These are phyloP conservation scores for Neodontobutis hainanensis DNA, from an alignment of 2,113 vertebrate genomes.

Conservation along the genomic window DNA sequence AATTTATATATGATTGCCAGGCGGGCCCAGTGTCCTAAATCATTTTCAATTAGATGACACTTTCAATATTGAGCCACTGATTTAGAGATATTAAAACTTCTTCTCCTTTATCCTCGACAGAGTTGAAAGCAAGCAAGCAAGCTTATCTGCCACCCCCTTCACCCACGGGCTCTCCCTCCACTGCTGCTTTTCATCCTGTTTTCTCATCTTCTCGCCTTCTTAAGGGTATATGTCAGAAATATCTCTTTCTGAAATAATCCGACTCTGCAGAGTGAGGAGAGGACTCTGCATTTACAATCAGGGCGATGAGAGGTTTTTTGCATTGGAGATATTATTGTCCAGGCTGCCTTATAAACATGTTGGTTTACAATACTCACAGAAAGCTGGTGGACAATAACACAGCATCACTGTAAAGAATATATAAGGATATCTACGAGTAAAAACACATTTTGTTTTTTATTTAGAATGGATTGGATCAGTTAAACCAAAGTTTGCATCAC, in stretches of 20 bases:
- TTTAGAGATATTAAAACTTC: slow-evolving; percentile 84
- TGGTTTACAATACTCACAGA: too few relatives aligned
- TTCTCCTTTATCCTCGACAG: slow-evolving; percentile 66
- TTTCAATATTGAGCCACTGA: slow-evolving; percentile 82
- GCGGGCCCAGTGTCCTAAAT: slow-evolving; percentile 75
- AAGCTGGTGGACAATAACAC: too few relatives aligned
- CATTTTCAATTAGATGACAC: slow-evolving; percentile 86
- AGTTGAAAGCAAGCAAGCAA: slow-evolving; percentile 74
- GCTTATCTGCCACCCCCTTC: slow-evolving; percentile 54
- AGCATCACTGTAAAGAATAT: too few relatives aligned
- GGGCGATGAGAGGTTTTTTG: slow-evolving; percentile 58
- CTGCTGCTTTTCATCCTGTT: slow-evolving; percentile 46
- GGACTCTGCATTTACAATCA: slow-evolving; percentile 52
- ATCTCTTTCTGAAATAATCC: slow-evolving; percentile 37
- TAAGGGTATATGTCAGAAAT: slow-evolving; percentile 64
- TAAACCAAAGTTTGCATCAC: slow-evolving; percentile 39
- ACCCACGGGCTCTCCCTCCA: slow-evolving; percentile 17
- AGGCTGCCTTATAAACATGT: too few relatives aligned
- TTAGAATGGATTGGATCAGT: slow-evolving; percentile 35
- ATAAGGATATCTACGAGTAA: too few relatives aligned
- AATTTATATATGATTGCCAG: slow-evolving; percentile 80
- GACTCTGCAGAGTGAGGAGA: slow-evolving; percentile 31
- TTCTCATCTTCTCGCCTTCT: slow-evolving; percentile 60
- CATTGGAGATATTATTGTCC: slow-evolving; percentile 57
- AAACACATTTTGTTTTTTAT: too few relatives aligned